phyloP scores from a whole-genome alignment of 2,888 invertebrate species.

The Micropterix aruncella region DNA sequence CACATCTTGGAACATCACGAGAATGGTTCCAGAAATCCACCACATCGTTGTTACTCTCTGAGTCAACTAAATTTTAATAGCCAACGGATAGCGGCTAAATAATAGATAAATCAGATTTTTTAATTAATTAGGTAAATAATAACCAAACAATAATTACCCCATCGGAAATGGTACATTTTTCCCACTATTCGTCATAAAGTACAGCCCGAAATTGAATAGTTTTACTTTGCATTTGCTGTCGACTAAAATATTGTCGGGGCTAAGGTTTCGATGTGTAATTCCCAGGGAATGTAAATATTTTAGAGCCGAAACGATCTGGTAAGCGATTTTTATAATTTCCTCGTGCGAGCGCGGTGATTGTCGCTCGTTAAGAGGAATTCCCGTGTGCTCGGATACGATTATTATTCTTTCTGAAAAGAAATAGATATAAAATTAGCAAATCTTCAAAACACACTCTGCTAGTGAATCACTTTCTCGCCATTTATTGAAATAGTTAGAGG shows the following conservation, averaged over 20 bases:
- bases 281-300: constrained; percentile 55
- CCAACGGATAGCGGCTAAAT: no score
- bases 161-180: constrained; percentile 82
- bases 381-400: constrained; percentile 68
- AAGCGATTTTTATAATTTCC: constrained; percentile 49
- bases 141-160: no score
- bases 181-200: constrained; percentile 79
- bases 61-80: no score
- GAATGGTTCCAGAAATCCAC: no score
- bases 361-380: constrained; percentile 45
- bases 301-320: constrained; percentile 61
- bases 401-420: constrained; percentile 64
- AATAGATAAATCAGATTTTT: no score
- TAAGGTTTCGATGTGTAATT: constrained; percentile 67
- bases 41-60: no score
- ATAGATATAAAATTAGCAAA: no score
- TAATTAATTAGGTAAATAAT: no score
- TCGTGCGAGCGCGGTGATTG: constrained; percentile 26
- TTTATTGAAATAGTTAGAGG: no score
- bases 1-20: no score
- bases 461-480: no score
- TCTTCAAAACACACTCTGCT: no score
- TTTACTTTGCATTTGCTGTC: constrained; percentile 61
- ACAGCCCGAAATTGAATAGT: constrained; percentile 87
- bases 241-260: constrained; percentile 70